Evolutionary conservation across 1,140 invertebrate species (phyloP).

Genomic region (Gyrodactylus salaris): DNA sequence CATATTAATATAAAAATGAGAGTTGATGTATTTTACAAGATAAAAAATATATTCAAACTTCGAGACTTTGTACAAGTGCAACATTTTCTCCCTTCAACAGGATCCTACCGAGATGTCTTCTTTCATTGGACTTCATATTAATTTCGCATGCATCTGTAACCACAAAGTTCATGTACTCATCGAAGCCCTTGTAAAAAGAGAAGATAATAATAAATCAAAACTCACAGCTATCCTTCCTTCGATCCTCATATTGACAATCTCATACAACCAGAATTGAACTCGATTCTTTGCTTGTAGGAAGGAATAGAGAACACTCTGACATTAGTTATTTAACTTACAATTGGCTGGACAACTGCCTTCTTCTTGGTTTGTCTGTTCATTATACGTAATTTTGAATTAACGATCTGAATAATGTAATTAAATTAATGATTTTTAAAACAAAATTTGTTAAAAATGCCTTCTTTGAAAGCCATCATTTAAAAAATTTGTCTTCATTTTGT

Average conservation of each 20-base stretch:
- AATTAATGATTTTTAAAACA: too few relatives aligned
- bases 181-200: not conserved
- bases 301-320: not conserved
- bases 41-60: too few relatives aligned
- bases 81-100: not conserved
- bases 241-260: not conserved
- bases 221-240: conserved; percentile 2
- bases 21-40: too few relatives aligned
- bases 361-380: not conserved
- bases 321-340: not conserved
- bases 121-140: not conserved
- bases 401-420: not conserved
- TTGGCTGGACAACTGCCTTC: conserved; percentile 3
- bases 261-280: conserved; percentile 5
- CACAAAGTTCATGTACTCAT: conserved; percentile 5
- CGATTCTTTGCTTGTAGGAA: conserved; percentile 3
- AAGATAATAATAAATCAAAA: not conserved
- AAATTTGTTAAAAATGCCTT: too few relatives aligned
- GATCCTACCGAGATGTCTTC: not conserved
- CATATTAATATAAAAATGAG: not conserved
- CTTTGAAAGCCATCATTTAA: too few relatives aligned
- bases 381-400: not conserved
- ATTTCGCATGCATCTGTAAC: not conserved
- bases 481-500: not conserved
- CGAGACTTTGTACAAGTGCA: conserved; percentile 1